phyloP scores from a whole-genome alignment of 2,888 invertebrate genomes.

The Sabellastarte sp. region DNA sequence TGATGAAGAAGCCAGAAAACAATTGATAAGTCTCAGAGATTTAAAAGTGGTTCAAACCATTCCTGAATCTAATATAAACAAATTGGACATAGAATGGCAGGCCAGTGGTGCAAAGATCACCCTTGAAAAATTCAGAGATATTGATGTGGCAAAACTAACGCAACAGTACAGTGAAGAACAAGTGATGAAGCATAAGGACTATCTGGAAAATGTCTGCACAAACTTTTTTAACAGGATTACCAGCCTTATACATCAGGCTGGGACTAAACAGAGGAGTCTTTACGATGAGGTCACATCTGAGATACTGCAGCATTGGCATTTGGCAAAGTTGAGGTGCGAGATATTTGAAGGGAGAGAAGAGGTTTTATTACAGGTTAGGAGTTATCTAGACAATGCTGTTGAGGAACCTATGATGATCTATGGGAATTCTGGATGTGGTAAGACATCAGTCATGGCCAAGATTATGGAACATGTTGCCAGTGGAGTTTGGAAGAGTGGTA shows the following conservation, averaged over 20 bases:
- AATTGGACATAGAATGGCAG: background rate
- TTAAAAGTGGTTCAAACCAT: background rate
- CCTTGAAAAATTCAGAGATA: background rate
- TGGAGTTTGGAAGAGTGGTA: background rate
- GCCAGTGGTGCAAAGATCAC: background rate
- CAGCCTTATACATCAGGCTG: background rate
- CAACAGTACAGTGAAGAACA: background rate
- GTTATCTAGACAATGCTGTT: background rate
- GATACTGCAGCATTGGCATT: conserved; percentile 11
- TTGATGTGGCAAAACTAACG: background rate
- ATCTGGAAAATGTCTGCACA: conserved; percentile 7
- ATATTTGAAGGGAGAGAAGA: conserved; percentile 13
- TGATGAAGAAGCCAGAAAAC: background rate
- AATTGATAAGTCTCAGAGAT: background rate
- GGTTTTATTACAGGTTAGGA: background rate
- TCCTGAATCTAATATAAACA: background rate
- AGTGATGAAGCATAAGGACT: conserved; percentile 5
- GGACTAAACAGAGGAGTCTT: background rate
- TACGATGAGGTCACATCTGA: conserved; percentile 7
- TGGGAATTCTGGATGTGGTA: conserved; percentile 1
- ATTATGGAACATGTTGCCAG: background rate
- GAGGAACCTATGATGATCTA: background rate
- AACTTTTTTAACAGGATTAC: conserved; percentile 3
- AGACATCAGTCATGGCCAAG: background rate
- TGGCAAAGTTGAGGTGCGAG: conserved; percentile 8